phyloP scores from a whole-genome alignment of 2,888 invertebrate species.

The Sphaerophoria rueppellii region DNA sequence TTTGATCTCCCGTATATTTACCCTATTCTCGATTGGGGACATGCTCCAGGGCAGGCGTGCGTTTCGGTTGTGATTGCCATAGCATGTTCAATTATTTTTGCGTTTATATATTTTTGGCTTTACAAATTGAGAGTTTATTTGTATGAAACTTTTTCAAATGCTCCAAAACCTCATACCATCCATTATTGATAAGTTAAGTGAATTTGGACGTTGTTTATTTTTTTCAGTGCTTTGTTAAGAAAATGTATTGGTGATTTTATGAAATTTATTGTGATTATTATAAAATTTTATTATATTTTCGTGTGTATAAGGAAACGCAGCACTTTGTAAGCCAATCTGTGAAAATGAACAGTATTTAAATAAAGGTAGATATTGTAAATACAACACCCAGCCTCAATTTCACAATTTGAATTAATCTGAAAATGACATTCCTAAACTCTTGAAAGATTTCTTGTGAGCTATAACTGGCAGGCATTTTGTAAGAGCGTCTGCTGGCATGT shows the following conservation, averaged over 20 bases:
- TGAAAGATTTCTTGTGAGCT: too few species aligned
- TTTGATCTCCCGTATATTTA: constrained; percentile 87
- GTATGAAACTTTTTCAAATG: constrained; percentile 22
- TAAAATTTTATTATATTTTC: too few species aligned
- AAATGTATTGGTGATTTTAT: not conserved
- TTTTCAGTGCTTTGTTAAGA: not conserved
- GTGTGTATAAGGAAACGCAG: too few species aligned
- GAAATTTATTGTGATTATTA: too few species aligned
- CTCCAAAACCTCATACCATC: constrained; percentile 38
- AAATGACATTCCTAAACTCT: too few species aligned
- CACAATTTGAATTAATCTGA: too few species aligned
- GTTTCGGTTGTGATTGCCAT: constrained; percentile 75
- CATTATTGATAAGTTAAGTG: constrained; percentile 1
- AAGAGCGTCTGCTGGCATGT: too few species aligned
- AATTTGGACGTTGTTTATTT: not conserved
- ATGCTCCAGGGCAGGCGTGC: constrained; percentile 82
- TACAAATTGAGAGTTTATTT: constrained; percentile 54
- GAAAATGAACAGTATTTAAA: too few species aligned
- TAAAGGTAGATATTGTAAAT: too few species aligned
- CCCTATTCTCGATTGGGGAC: constrained; percentile 88
- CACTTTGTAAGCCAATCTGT: too few species aligned
- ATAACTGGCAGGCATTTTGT: too few species aligned
- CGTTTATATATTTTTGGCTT: constrained; percentile 75
- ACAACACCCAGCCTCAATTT: too few species aligned
- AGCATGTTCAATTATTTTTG: constrained; percentile 75